Evolutionary conservation across 2,888 invertebrate species (phyloP), one percentile per base, ranked within the genome.

Genomic region (Nesidiocoris tenuis): DNA sequence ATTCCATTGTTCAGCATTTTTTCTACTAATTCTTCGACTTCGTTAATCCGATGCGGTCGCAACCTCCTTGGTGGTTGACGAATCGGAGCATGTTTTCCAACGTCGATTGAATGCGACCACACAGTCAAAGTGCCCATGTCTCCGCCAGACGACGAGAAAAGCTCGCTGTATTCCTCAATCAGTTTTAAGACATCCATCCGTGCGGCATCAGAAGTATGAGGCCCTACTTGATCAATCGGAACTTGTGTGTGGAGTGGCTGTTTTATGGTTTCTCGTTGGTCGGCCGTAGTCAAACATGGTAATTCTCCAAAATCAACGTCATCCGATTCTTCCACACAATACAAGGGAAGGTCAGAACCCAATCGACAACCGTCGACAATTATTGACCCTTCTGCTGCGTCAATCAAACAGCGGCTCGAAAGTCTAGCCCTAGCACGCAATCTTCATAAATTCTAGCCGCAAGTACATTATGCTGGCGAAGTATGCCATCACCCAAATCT

Each of bases 1-100:
- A 83, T 81, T 3, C 80, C 81, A 2, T 81, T 79, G 1, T 79
- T 24, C n/a, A 82, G 16, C 82, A 63, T 63, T 5, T 63, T 5
- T n/a, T 16, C n/a, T n/a, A n/a, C n/a, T n/a, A n/a, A n/a, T n/a
- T n/a, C n/a, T n/a, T n/a, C n/a, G n/a, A n/a, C n/a, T n/a, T n/a
- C n/a, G n/a, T n/a, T n/a, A n/a, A n/a, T n/a, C n/a, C n/a, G n/a
- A n/a, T n/a, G n/a, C n/a, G n/a, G n/a, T n/a, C n/a, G n/a, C n/a
- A n/a, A n/a, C n/a, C n/a, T n/a, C 22, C 66, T 16, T 23, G 66
- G 39, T 9, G 66, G 66, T 19, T 66, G 66, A 2, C 54, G 2
- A 18, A 66, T 66, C 7, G 66, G 66, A 25, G 25, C n/a, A n/a
- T 17, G 2, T 5, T 66, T 39, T 9, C 66, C 66, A 7, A 66